These are phyloP conservation scores for Temnothorax nylanderi DNA, from an alignment of 1,140 invertebrate genomes.

Conservation along the genomic window DNA sequence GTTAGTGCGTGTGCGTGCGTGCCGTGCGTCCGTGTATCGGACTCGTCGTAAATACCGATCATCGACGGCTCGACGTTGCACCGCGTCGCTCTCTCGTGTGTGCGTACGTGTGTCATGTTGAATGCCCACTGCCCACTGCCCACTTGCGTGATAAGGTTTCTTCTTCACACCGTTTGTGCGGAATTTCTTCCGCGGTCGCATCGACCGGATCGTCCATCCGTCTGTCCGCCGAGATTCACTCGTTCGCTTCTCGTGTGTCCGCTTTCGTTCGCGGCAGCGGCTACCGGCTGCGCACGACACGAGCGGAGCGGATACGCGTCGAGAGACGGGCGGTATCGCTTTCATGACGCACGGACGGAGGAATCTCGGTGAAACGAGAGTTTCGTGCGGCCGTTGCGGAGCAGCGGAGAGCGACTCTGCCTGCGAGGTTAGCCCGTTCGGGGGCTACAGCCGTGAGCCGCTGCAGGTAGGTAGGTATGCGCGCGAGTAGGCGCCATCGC, in stretches of 20 bases:
- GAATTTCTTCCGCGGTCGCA: slow-evolving; percentile 6
- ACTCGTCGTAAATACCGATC: slow-evolving; percentile 24
- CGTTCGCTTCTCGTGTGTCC: slow-evolving; percentile 54
- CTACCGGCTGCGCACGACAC: slow-evolving; percentile 57
- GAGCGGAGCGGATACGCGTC: slow-evolving; percentile 53
- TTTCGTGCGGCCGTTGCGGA: slow-evolving; percentile 42
- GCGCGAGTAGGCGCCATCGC: slow-evolving; percentile 75
- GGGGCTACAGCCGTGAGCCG: no score
- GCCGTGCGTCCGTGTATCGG: slow-evolving; percentile 39
- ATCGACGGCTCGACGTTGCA: slow-evolving; percentile 51
- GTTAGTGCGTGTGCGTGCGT: slow-evolving; percentile 72
- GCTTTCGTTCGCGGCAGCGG: slow-evolving; percentile 58
- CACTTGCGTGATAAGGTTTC: slow-evolving; percentile 51
- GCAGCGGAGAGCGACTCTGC: neutral
- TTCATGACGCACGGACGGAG: slow-evolving; percentile 23
- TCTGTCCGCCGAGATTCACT: neutral
- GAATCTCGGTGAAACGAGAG: slow-evolving; percentile 60
- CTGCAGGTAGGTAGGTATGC: slow-evolving; percentile 72
- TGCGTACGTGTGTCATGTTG: neutral
- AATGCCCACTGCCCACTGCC: slow-evolving; percentile 30
- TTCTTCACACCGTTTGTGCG: neutral
- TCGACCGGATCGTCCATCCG: neutral
- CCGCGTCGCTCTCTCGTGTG: slow-evolving; percentile 24
- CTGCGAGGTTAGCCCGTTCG: slow-evolving; percentile 50
- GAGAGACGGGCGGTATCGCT: slow-evolving; percentile 52